Base-by-base conservation (phyloP, 2,888 invertebrate species). In the Netelia inedita region DNA sequence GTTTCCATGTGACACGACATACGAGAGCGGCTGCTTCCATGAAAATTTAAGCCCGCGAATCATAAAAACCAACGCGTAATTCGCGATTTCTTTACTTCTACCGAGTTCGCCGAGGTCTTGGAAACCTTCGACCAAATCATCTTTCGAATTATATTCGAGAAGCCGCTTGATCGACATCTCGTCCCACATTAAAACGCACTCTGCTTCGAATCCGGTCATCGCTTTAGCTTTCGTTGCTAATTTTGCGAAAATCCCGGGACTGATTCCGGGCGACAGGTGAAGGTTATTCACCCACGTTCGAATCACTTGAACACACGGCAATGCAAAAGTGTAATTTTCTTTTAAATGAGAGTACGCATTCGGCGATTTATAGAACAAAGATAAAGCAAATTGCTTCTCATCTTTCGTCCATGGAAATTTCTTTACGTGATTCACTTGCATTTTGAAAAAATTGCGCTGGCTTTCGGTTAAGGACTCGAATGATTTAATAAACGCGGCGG, bases 281-380 rank as follows among this genome's bases (percentile, higher is more conserved):
- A 85, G 69, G 55, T 88, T 78, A 53, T 89, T 88, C n/a, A 90
- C 75, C 90, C 90, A 91, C 19, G 28, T n/a, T n/a, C n/a, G n/a
- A n/a, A n/a, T n/a, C n/a, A n/a, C n/a, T n/a, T n/a, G n/a, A n/a
- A n/a, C n/a, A n/a, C n/a, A n/a, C n/a, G n/a, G n/a, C n/a, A n/a
- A n/a, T n/a, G n/a, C n/a, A n/a, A n/a, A n/a, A n/a, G n/a, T n/a
- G n/a, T n/a, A n/a, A n/a, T n/a, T n/a, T n/a, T n/a, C n/a, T n/a
- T n/a, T n/a, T n/a, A n/a, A n/a, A n/a, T n/a, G n/a, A n/a, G n/a
- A n/a, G n/a, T n/a, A n/a, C n/a, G n/a, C n/a, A n/a, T n/a, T n/a
- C n/a, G n/a, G n/a, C n/a, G n/a, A n/a, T n/a, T n/a, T n/a, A n/a
- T n/a, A n/a, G n/a, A n/a, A n/a, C n/a, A n/a, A n/a, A n/a, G n/a